Percentiles rank a stretch among this genome's conserved stretches.
These are phyloP conservation scores for Anagyrus pseudococci DNA, from an alignment of 2,888 invertebrate genomes.

Conservation along the genomic window DNA sequence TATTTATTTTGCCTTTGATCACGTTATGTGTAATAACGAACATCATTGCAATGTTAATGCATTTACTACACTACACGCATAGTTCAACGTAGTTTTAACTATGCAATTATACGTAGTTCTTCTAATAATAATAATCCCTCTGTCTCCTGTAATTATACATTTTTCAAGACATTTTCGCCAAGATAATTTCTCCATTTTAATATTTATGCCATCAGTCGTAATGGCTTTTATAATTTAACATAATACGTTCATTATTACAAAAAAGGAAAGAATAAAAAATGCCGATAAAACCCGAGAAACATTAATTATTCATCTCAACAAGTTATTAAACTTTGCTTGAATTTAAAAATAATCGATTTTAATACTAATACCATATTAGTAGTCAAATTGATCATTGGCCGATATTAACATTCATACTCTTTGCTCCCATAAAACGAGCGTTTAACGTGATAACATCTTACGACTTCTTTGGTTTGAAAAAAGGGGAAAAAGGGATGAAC, in stretches of 20 bases:
- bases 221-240: slow-evolving; percentile 25
- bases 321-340: slow-evolving; percentile 14
- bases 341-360: slow-evolving; percentile 1
- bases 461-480: neutral
- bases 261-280: neutral
- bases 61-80: neutral
- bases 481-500: neutral
- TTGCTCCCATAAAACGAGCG: neutral
- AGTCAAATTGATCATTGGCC: neutral
- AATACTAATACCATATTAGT: slow-evolving; percentile 4
- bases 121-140: no score
- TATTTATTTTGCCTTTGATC: neutral
- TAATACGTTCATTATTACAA: slow-evolving; percentile 20
- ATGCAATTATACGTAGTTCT: neutral
- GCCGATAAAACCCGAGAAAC: slow-evolving; percentile 19
- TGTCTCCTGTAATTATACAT: no score
- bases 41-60: no score
- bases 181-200: slow-evolving; percentile 33
- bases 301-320: slow-evolving; percentile 13
- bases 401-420: slow-evolving; percentile 2
- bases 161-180: no score
- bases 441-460: slow-evolving; percentile 11
- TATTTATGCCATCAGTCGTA: slow-evolving; percentile 10
- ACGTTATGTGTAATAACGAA: no score
- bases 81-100: neutral